Evolutionary conservation across 2,888 invertebrate species (phyloP), one percentile per base, ranked within the genome.

Genomic region (Holacanthella duospinosa): DNA sequence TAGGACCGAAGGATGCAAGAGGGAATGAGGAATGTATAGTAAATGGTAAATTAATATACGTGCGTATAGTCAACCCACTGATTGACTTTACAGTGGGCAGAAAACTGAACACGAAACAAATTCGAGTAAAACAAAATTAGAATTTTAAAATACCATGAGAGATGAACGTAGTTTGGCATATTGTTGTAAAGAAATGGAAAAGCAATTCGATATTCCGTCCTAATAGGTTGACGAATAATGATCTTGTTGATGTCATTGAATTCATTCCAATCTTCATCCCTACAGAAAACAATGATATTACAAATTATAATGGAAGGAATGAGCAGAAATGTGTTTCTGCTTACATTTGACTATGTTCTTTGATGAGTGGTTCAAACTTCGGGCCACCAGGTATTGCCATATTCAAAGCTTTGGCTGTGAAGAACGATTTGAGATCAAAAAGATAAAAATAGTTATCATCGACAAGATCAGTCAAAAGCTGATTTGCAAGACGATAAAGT

Each of bases 191-290:
- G 81, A 78, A 96, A 99, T 0, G 99, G 97, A 79, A 99, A 99
- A 0, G 99, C 99, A 76, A 99, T 99, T 72, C 99, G 85, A 78
- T 99, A 99, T 78, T 99, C 99, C 0, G 99, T 99, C 68, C 99
- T 84, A 71, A 99, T 92, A 2, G 97, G 97, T 76, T 99, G 97
- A 9, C 99, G 83, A 73, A 99, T 99, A 69, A 99, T 99, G 74
- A 99, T 97, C 80, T 99, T 99, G 78, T 99, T 99, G 73, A 99
- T 99, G 76, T 99, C 99, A 80, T 99, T 99, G 76, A 99, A 99
- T 80, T 99, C 99, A 80, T 99, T 99, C 99, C 99, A 99, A 78
- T 99, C 99, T 80, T 99, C 99, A 80, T 99, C 99, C 1, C 93
- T 88, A 74, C 25, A 64, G 58, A 25, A 59, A 21, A 6, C 21